phyloP scores from a whole-genome alignment of 2,797 vertebrate species.

The Pantherophis vulpinus region DNA sequence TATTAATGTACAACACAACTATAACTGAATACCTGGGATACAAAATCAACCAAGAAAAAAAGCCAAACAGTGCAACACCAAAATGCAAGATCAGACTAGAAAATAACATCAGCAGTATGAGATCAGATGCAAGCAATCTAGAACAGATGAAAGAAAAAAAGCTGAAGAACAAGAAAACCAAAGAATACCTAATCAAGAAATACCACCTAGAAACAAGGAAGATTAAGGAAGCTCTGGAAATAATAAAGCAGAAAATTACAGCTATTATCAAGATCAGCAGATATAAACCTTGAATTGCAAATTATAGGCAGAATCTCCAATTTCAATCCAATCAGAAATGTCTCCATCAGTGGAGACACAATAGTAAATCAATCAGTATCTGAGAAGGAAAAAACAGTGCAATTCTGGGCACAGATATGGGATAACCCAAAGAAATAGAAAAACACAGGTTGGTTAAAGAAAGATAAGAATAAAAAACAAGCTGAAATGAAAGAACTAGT shows the following conservation, averaged over 20 bases:
- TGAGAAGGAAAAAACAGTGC: not conserved
- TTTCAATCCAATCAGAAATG: not conserved
- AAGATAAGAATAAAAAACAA: not conserved
- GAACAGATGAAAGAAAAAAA: not conserved
- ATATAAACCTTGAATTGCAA: not conserved
- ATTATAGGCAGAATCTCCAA: not conserved
- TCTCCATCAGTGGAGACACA: not conserved
- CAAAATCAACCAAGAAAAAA: not conserved
- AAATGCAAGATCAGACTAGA: not conserved
- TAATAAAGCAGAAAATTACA: not conserved
- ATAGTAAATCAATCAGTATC: not conserved
- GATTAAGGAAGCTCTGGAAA: not conserved
- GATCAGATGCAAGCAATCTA: not conserved
- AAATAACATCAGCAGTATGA: not conserved
- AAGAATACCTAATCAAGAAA: not conserved
- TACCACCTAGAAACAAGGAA: not conserved
- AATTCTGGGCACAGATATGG: not conserved
- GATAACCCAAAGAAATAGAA: not conserved
- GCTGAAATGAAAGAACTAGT: not conserved
- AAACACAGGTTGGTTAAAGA: not conserved
- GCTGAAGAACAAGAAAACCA: not conserved
- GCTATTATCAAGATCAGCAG: not conserved
- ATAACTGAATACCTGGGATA: not conserved
- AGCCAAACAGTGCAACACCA: not conserved
- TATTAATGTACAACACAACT: not conserved